A percentile compares a stretch with the other conserved stretches of the same genome.
Evolutionary conservation across 2,888 invertebrate genomes (phyloP).

Genomic region (Eristalis intricaria): DNA sequence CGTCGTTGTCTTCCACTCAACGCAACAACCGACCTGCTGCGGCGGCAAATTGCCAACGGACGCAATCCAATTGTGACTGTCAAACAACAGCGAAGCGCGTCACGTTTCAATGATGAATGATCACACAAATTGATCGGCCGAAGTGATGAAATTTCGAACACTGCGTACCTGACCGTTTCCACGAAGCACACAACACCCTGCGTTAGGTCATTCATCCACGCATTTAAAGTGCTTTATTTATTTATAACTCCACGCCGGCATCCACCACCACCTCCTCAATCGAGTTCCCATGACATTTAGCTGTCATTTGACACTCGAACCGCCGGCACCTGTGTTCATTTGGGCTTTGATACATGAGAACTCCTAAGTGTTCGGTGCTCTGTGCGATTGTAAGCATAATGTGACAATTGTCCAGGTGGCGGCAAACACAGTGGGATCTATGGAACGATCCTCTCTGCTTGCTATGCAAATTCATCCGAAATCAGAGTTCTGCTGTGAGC

Average conservation of each 20-base stretch:
- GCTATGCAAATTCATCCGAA: slow-evolving; percentile 60
- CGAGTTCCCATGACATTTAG: slow-evolving; percentile 53
- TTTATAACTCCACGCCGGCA: slow-evolving; percentile 40
- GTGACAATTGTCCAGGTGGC: slow-evolving; percentile 45
- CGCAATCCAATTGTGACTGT: slow-evolving; percentile 55
- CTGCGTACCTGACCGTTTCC: slow-evolving; percentile 48
- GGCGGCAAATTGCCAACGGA: slow-evolving; percentile 43
- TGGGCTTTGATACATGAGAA: neutral
- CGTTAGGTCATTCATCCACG: slow-evolving; percentile 48
- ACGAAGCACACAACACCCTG: slow-evolving; percentile 5
- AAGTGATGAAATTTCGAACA: slow-evolving; percentile 16
- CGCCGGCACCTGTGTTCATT: slow-evolving; percentile 43
- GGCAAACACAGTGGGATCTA: slow-evolving; percentile 30
- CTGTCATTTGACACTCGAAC: slow-evolving; percentile 53
- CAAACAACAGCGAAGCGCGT: slow-evolving; percentile 12
- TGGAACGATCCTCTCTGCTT: slow-evolving; percentile 35
- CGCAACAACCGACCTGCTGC: neutral
- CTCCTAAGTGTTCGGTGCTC: neutral
- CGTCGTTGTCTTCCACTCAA: neutral
- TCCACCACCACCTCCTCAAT: slow-evolving; percentile 19
- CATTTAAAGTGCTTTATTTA: slow-evolving; percentile 47
- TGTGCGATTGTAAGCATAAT: slow-evolving; percentile 41
- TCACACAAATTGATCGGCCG: slow-evolving; percentile 10
- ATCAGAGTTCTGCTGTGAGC: slow-evolving; percentile 39
- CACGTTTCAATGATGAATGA: slow-evolving; percentile 14